Percentiles rank a stretch among this genome's conserved stretches.
These are phyloP conservation scores for Mugil cephalus DNA, from an alignment of 2,113 vertebrate species.

Conservation along the genomic window DNA sequence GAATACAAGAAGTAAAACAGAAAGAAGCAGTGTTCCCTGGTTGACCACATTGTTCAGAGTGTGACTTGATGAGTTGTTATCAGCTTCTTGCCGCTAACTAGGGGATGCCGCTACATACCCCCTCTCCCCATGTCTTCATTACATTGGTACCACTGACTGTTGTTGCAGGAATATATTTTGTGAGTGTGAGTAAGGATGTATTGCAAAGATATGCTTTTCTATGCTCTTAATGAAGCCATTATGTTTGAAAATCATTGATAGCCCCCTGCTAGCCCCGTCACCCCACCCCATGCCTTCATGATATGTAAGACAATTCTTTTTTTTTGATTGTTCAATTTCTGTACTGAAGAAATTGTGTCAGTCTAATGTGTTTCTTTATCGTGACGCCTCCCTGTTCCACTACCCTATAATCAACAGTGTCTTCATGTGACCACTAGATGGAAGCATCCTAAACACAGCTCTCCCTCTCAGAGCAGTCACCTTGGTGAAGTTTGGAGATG, in stretches of 20 bases:
- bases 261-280: conserved; percentile 1
- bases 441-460: conserved; percentile 75
- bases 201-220: conserved; percentile 38
- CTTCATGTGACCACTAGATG: conserved; percentile 80
- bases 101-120: conserved; percentile 13
- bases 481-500: conserved; percentile 51
- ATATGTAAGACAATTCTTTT: neutral
- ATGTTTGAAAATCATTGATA: conserved; percentile 22
- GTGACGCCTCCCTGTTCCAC: neutral
- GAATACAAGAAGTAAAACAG: neutral
- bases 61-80: no score
- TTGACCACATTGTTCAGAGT: no score
- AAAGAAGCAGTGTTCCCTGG: neutral
- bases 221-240: conserved; percentile 43
- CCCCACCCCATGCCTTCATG: neutral
- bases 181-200: conserved; percentile 18
- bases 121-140: conserved; percentile 31
- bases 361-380: neutral
- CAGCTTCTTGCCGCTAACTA: conserved; percentile 1
- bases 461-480: conserved; percentile 10
- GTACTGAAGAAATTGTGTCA: conserved; percentile 14
- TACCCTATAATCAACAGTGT: conserved; percentile 34
- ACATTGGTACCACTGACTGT: conserved; percentile 25
- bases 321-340: conserved; percentile 10
- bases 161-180: conserved; percentile 28